phyloP scores from a whole-genome alignment of 2,888 invertebrate genomes.

The Polymixis flavicincta region DNA sequence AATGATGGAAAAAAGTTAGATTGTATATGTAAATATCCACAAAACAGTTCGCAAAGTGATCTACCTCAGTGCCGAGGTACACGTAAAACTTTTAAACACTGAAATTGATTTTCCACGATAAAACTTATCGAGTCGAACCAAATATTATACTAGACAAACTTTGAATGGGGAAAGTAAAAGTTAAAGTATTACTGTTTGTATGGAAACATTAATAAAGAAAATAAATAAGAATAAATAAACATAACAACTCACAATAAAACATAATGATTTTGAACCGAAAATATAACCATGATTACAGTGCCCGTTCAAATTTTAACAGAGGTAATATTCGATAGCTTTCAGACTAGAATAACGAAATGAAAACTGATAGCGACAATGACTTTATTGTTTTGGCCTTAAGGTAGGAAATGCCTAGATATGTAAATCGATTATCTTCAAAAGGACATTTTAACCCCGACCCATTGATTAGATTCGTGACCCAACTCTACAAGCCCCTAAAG shows the following conservation, averaged over 20 bases:
- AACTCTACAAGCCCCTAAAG: constrained; percentile 26
- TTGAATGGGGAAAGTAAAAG: constrained; percentile 24
- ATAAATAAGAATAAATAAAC: constrained; percentile 4
- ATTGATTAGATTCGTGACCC: constrained; percentile 55
- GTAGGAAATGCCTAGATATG: constrained; percentile 6
- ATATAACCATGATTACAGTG: background rate
- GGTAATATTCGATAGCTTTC: background rate
- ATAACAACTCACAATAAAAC: background rate
- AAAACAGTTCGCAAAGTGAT: constrained; percentile 74
- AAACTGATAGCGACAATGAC: constrained; percentile 1
- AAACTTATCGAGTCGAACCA: constrained; percentile 44
- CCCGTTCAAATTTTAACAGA: background rate
- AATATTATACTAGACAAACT: constrained; percentile 49
- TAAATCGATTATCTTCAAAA: constrained; percentile 39
- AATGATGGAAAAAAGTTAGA: constrained; percentile 76
- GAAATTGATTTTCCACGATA: constrained; percentile 68
- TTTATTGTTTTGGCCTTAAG: background rate
- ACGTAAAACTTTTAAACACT: constrained; percentile 72
- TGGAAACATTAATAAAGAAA: constrained; percentile 3
- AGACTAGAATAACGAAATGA: background rate
- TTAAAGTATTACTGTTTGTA: constrained; percentile 5
- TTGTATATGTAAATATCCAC: constrained; percentile 83
- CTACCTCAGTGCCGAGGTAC: constrained; percentile 60
- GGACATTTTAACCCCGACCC: constrained; percentile 23
- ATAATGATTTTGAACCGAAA: background rate